A percentile compares a stretch with the other conserved stretches of the same genome.
Conservation (phyloP, 2,888 invertebrate genomes). For the Sarcophaga variegata region DNA sequence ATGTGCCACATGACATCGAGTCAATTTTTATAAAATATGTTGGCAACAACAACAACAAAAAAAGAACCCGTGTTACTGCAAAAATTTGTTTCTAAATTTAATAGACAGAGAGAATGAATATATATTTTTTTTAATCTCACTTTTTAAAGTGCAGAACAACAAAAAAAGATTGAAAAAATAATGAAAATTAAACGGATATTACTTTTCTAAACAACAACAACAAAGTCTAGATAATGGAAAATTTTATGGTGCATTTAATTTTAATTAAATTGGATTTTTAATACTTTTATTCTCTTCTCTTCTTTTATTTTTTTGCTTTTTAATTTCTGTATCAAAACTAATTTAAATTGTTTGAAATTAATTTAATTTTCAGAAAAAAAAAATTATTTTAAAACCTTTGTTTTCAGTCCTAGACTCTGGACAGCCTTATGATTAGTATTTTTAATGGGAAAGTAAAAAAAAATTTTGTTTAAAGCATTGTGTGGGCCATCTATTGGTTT, state of each 20-base stretch:
- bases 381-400: too few relatives aligned
- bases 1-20: conserved; percentile 62
- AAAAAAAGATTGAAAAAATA: too few relatives aligned
- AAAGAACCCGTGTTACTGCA: not conserved
- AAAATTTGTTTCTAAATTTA: not conserved
- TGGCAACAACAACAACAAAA: not conserved
- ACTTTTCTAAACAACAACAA: not conserved
- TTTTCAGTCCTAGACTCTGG: too few relatives aligned
- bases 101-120: not conserved
- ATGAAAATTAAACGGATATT: conserved; percentile 7
- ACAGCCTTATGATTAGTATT: too few relatives aligned
- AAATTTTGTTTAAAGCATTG: too few relatives aligned
- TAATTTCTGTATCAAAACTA: not conserved
- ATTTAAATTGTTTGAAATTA: too few relatives aligned
- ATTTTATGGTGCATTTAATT: not conserved
- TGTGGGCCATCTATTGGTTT: too few relatives aligned
- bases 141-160: not conserved
- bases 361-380: too few relatives aligned
- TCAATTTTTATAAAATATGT: conserved; percentile 59
- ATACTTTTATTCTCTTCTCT: not conserved
- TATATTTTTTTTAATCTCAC: not conserved
- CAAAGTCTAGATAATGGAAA: not conserved
- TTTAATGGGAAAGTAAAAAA: too few relatives aligned
- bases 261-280: not conserved
- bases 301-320: not conserved